phyloP scores from a whole-genome alignment of 2,888 invertebrate genomes.

The Conistra vaccinii region DNA sequence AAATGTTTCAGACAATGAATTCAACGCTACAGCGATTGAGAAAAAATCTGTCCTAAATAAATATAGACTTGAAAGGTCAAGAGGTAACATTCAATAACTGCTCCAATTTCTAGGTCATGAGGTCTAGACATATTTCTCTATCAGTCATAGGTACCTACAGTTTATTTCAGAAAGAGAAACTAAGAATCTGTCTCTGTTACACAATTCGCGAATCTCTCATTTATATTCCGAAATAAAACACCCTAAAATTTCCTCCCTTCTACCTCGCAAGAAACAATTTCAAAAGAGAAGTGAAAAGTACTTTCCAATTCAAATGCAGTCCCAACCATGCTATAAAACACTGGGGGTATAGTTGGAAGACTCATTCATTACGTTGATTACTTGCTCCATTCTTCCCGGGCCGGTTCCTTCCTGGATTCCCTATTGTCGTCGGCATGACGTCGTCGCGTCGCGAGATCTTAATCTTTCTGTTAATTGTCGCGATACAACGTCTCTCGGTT shows the following conservation, averaged over 20 bases:
- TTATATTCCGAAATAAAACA: conserved; percentile 38
- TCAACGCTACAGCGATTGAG: neutral
- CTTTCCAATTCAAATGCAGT: conserved; percentile 61
- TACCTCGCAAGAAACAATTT: conserved; percentile 45
- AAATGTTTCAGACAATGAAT: conserved; percentile 7
- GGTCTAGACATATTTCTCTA: conserved; percentile 1
- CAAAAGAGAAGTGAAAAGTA: conserved; percentile 49
- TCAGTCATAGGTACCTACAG: neutral
- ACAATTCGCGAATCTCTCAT: conserved; percentile 14
- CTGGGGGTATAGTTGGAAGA: conserved; percentile 58
- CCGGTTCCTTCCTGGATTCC: conserved; percentile 64
- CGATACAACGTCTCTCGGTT: conserved; percentile 76
- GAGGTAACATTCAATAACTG: conserved; percentile 17
- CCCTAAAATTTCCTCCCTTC: conserved; percentile 18
- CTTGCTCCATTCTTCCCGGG: conserved; percentile 58
- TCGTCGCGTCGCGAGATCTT: conserved; percentile 75
- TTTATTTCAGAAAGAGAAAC: conserved; percentile 5
- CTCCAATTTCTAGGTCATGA: conserved; percentile 20
- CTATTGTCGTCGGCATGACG: conserved; percentile 75
- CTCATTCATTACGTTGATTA: conserved; percentile 72
- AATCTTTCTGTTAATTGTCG: conserved; percentile 84
- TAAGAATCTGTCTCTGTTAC: neutral
- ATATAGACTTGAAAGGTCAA: neutral
- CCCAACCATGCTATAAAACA: conserved; percentile 58
- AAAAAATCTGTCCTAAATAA: conserved; percentile 13